Conservation (phyloP, 2,797 vertebrate genomes). For the Pseudochirops cupreus region DNA sequence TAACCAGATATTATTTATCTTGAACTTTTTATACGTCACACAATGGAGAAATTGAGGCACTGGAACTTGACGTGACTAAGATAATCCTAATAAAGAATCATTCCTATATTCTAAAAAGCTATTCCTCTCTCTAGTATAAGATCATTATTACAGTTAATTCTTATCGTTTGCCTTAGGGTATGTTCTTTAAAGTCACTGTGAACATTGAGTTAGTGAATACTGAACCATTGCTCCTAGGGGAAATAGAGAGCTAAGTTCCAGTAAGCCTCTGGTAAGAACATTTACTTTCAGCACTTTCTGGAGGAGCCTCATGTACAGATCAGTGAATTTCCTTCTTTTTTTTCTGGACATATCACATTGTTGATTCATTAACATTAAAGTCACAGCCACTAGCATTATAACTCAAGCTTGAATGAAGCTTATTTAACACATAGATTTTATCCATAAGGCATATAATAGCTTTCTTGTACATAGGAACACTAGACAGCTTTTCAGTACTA, state of each 20-base stretch:
- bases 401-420: neutral
- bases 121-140: neutral
- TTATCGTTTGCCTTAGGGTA: neutral
- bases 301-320: neutral
- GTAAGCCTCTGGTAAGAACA: neutral
- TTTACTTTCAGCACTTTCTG: neutral
- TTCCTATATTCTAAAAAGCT: neutral
- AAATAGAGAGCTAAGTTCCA: neutral
- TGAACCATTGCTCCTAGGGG: neutral
- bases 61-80: neutral
- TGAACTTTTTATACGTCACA: neutral
- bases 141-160: neutral
- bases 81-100: neutral
- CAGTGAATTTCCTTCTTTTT: neutral
- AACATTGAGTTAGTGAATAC: neutral
- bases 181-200: neutral
- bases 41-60: neutral
- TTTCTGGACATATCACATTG: neutral
- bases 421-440: neutral
- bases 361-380: neutral
- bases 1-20: neutral
- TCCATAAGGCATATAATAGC: neutral
- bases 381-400: neutral
- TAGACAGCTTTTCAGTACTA: neutral
- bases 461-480: neutral